Evolutionary conservation across 2,113 vertebrate genomes (phyloP).

Genomic region (Corvus moneduloides): DNA sequence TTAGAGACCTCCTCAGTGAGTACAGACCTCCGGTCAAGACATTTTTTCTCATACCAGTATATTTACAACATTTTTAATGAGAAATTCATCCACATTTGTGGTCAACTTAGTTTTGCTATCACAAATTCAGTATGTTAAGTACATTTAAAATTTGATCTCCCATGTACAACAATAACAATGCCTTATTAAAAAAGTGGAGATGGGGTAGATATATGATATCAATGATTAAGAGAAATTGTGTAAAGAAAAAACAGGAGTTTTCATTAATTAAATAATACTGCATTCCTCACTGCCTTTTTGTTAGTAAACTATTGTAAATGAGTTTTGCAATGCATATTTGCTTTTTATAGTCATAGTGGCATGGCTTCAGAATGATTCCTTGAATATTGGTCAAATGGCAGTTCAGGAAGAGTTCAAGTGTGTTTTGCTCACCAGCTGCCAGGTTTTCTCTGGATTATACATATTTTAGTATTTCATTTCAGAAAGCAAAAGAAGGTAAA

Average conservation of each 20-base stretch:
- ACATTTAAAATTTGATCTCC: neutral
- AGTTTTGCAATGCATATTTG: neutral
- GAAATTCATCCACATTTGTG: neutral
- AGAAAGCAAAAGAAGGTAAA: neutral
- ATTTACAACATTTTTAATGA: neutral
- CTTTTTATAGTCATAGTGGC: neutral
- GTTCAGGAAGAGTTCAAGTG: slow-evolving; percentile 46
- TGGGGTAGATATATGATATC: neutral
- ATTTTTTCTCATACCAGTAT: neutral
- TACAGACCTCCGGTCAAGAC: neutral
- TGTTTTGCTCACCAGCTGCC: slow-evolving; percentile 22
- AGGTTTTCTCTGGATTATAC: neutral
- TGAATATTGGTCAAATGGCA: neutral
- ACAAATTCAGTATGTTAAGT: neutral
- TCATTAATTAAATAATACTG: neutral
- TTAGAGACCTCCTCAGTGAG: neutral
- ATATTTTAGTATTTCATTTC: neutral
- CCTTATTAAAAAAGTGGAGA: neutral
- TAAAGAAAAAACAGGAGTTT: neutral
- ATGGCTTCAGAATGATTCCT: neutral
- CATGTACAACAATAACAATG: neutral
- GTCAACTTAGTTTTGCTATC: neutral
- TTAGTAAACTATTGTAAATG: neutral
- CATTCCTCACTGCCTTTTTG: neutral
- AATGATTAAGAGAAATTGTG: neutral